These are phyloP conservation scores for Rhimphoctona megacephalus DNA, from an alignment of 2,888 invertebrate species.

Conservation along the genomic window DNA sequence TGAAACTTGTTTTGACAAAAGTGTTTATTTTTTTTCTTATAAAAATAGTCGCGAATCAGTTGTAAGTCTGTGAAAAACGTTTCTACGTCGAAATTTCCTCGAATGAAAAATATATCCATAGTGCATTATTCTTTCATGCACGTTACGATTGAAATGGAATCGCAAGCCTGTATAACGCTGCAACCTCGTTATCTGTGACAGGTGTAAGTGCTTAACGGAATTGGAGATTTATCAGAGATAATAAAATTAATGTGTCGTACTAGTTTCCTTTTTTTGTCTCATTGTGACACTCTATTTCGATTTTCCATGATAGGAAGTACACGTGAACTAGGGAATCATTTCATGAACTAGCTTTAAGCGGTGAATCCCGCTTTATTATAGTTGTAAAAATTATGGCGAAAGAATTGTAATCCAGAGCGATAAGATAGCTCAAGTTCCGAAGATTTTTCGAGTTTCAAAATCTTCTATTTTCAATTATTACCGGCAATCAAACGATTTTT, in stretches of 20 bases:
- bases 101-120: neutral
- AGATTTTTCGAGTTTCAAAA: neutral
- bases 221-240: slow-evolving; percentile 62
- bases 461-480: neutral
- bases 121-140: neutral
- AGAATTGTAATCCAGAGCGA: neutral
- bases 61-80: no score
- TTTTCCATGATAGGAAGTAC: slow-evolving; percentile 13
- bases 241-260: slow-evolving; percentile 50
- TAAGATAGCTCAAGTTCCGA: neutral
- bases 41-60: no score
- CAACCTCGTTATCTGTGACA: slow-evolving; percentile 67
- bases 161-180: slow-evolving; percentile 34
- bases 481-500: neutral
- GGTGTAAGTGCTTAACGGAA: slow-evolving; percentile 64
- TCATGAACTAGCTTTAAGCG: neutral
- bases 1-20: no score
- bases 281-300: slow-evolving; percentile 2
- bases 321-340: neutral
- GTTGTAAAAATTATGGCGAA: neutral
- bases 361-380: neutral
- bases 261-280: slow-evolving; percentile 2
- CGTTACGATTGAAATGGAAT: slow-evolving; percentile 17
- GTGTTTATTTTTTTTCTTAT: no score
- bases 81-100: neutral